Evolutionary conservation across 2,888 invertebrate genomes (phyloP), one percentile per base, ranked within the genome.

Genomic region (Muscina levida): DNA sequence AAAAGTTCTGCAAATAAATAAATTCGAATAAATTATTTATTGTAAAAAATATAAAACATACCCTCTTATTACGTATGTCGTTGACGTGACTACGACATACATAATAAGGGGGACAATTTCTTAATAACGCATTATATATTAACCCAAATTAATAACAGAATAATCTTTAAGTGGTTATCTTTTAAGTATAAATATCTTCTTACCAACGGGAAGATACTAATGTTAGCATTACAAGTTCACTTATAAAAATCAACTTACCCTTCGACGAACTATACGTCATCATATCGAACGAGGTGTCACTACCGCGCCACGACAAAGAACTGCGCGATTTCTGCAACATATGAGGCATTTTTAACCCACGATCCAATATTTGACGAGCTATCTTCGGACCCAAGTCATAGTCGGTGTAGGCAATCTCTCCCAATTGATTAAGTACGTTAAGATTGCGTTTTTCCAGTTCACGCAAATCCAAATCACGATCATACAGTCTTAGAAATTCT

Each of bases 391-490:
- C 88, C 59, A 89, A 80, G 10, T 85, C 85, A 19, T 85, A 82
- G 62, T 86, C 85, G 10, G 79, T 85, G 24, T 87, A 87, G 1
- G 90, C 88, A 82, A 93, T 90, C 85, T 93, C 93, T 0, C 91
- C 88, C 11, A 94, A 86, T 59, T 92, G 91, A 84, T 93, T 92
- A 1, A 94, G 86, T 0, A 91, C 92, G 59, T 90, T 89, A 22
- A 91, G 90, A 85, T 94, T 94, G 15, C 92, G 91, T 78, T 93
- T 92, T 85, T 92, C 92, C n/a, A 93, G 84, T 84, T 93, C 93
- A 17, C 92, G 91, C 10, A 93, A 88, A 65, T 91, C 91, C 26
- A 94, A 90, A 81, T 94, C 93, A 84, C 85, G 86, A 39, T 89
- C 88, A 72, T 85, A 89, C 8, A 84, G 48, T 0, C 73, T 73